A percentile compares a stretch with the other conserved stretches of the same genome.
phyloP scores from a whole-genome alignment of 2,888 invertebrate genomes.

The Blera fallax region DNA sequence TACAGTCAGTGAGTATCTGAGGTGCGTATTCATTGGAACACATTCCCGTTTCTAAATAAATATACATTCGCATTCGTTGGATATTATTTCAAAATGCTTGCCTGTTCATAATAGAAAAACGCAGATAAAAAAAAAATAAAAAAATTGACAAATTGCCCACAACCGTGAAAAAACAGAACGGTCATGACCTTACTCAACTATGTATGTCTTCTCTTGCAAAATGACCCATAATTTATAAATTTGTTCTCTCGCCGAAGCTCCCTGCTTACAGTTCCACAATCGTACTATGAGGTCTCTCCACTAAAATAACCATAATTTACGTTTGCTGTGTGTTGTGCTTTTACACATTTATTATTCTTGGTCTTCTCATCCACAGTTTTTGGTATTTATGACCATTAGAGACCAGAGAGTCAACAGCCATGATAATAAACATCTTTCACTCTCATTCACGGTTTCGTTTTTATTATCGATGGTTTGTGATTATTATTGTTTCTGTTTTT shows the following conservation, averaged over 20 bases:
- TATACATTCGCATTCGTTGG: constrained; percentile 28
- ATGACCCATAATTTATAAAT: constrained; percentile 70
- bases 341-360: constrained; percentile 64
- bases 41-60: constrained; percentile 48
- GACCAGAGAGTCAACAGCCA: constrained; percentile 67
- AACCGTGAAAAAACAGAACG: constrained; percentile 39
- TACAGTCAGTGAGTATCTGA: constrained; percentile 71
- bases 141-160: constrained; percentile 66
- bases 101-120: constrained; percentile 51
- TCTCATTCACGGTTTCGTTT: constrained; percentile 68
- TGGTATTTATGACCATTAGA: constrained; percentile 70
- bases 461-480: constrained; percentile 66
- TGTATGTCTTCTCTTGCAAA: constrained; percentile 49
- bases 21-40: constrained; percentile 53
- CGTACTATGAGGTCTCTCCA: constrained; percentile 34
- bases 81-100: not conserved
- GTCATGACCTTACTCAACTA: constrained; percentile 68
- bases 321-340: constrained; percentile 51
- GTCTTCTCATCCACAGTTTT: constrained; percentile 19
- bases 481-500: constrained; percentile 30
- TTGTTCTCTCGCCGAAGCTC: constrained; percentile 24
- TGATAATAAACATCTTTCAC: constrained; percentile 71
- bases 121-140: constrained; percentile 63
- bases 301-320: constrained; percentile 69
- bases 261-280: constrained; percentile 14